Evolutionary conservation across 2,113 vertebrate genomes (phyloP).

Genomic region (Psettodes erumei): DNA sequence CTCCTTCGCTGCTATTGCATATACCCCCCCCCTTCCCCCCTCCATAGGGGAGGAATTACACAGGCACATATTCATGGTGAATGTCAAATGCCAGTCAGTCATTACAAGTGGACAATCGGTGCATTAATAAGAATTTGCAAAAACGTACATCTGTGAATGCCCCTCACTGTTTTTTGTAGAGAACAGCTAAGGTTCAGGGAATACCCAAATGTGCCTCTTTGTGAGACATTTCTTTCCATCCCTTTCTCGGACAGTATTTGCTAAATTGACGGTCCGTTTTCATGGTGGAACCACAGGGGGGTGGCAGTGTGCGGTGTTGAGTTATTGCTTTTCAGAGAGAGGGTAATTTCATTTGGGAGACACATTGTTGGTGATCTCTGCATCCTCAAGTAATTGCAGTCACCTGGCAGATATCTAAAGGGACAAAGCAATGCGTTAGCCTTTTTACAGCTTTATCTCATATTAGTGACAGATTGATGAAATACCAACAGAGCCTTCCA

Average conservation of each 20-base stretch:
- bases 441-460: background rate
- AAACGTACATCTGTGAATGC: conserved; percentile 24
- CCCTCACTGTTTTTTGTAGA: conserved; percentile 31
- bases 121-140: conserved; percentile 48
- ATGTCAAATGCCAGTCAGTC: conserved; percentile 62
- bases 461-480: conserved; percentile 2
- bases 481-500: background rate
- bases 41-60: conserved; percentile 41
- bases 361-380: conserved; percentile 33
- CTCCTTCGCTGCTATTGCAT: conserved; percentile 17
- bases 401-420: conserved; percentile 13
- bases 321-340: conserved; percentile 48
- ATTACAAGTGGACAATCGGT: conserved; percentile 54
- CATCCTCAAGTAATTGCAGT: conserved; percentile 29
- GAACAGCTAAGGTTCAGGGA: conserved; percentile 29
- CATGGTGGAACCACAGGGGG: conserved; percentile 20
- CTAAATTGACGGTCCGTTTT: conserved; percentile 10
- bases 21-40: background rate
- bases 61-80: conserved; percentile 54
- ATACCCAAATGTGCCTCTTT: conserved; percentile 2
- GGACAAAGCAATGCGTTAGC: conserved; percentile 16
- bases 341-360: conserved; percentile 44
- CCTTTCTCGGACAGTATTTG: conserved; percentile 4
- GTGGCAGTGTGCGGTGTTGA: conserved; percentile 1
- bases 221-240: background rate